phyloP scores from a whole-genome alignment of 2,888 invertebrate genomes.

The Amitus sp. region DNA sequence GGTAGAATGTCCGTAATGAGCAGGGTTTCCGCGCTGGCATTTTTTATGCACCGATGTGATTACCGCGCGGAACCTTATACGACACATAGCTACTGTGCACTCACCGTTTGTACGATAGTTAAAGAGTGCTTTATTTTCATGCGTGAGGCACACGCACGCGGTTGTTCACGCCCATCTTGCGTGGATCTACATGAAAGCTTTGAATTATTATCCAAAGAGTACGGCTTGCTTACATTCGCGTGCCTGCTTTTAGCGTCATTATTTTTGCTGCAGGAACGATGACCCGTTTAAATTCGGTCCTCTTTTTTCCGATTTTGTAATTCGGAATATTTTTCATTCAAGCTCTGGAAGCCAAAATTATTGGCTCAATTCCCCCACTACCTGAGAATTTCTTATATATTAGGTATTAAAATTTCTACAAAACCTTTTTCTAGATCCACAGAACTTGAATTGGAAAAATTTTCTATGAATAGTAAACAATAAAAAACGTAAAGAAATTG shows the following conservation, averaged over 20 bases:
- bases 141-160: constrained; percentile 38
- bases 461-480: too few species aligned
- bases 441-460: too few species aligned
- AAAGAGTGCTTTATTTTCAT: constrained; percentile 36
- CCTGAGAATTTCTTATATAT: too few species aligned
- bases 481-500: too few species aligned
- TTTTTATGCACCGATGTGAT: constrained; percentile 22
- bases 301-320: too few species aligned
- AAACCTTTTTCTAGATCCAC: too few species aligned
- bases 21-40: too few species aligned
- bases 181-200: constrained; percentile 36
- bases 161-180: constrained; percentile 23
- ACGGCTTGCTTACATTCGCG: constrained; percentile 33
- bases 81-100: constrained; percentile 24
- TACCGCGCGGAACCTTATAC: constrained; percentile 14
- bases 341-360: too few species aligned
- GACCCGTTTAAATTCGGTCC: too few species aligned
- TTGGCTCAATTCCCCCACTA: too few species aligned
- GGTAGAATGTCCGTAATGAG: not conserved
- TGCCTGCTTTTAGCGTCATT: constrained; percentile 31
- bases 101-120: constrained; percentile 36
- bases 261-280: constrained; percentile 36
- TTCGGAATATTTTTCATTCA: too few species aligned
- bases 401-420: too few species aligned
- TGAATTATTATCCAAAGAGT: constrained; percentile 35